Evolutionary conservation across 2,113 vertebrate genomes (phyloP).

Genomic region (Nerophis lumbriciformis): DNA sequence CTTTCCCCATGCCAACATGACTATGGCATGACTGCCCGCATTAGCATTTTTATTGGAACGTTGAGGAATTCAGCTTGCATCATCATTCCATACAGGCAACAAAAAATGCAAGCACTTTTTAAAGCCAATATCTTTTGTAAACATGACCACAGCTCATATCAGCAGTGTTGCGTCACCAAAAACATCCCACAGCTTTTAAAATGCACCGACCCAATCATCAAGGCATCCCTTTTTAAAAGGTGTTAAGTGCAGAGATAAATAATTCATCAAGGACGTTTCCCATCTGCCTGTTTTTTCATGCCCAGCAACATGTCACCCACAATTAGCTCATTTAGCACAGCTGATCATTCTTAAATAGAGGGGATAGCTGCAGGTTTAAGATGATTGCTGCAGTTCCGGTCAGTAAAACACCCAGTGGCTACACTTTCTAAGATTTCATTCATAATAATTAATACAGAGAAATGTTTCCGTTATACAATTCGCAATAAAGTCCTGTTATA

Average conservation of each 20-base stretch:
- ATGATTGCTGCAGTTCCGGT: not conserved
- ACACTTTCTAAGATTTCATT: not conserved
- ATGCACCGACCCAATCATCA: slow-evolving; percentile 31
- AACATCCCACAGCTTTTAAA: slow-evolving; percentile 35
- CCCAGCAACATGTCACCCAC: slow-evolving; percentile 31
- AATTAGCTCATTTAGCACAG: slow-evolving; percentile 21
- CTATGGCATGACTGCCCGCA: slow-evolving; percentile 5
- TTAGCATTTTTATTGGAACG: slow-evolving; percentile 8
- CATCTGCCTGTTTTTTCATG: slow-evolving; percentile 34
- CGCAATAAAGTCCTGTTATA: not conserved
- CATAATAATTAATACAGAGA: not conserved
- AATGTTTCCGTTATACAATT: not conserved
- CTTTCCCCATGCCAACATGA: not conserved
- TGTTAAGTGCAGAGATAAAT: slow-evolving; percentile 63
- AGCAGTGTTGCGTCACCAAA: slow-evolving; percentile 8
- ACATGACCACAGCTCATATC: slow-evolving; percentile 20
- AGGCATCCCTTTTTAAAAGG: slow-evolving; percentile 34
- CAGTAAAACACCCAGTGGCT: not conserved
- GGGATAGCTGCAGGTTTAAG: slow-evolving; percentile 1
- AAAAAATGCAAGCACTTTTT: slow-evolving; percentile 13
- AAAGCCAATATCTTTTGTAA: slow-evolving; percentile 33
- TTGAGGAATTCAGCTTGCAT: slow-evolving; percentile 2
- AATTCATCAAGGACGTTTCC: slow-evolving; percentile 62
- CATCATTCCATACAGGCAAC: slow-evolving; percentile 12
- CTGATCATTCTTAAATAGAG: slow-evolving; percentile 2